phyloP scores from a whole-genome alignment of 2,797 vertebrate species.

The Helicolenus hilgendorfi region DNA sequence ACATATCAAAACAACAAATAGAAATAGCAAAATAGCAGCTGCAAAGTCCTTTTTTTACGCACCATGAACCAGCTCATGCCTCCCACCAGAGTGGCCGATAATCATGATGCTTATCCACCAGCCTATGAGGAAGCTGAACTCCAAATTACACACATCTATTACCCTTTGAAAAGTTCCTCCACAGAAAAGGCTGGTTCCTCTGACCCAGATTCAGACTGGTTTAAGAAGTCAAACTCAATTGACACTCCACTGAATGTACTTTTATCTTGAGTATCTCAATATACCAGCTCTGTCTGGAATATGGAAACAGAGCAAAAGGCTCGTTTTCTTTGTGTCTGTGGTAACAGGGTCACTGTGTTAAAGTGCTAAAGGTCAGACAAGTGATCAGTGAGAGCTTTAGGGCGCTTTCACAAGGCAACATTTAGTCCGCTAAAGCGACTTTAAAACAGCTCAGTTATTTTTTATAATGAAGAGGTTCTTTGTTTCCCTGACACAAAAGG shows the following conservation, averaged over 20 bases:
- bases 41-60: neutral
- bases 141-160: constrained; percentile 36
- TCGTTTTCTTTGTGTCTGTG: neutral
- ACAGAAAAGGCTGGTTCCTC: constrained; percentile 12
- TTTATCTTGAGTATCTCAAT: constrained; percentile 26
- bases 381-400: neutral
- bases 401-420: too few species aligned
- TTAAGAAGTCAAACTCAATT: constrained; percentile 2
- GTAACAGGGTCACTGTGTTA: neutral
- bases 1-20: neutral
- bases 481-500: too few species aligned
- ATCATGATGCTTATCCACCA: constrained; percentile 42
- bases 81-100: constrained; percentile 16
- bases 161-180: constrained; percentile 24
- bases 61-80: constrained; percentile 14
- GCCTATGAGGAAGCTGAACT: constrained; percentile 28
- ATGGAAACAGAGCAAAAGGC: neutral
- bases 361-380: neutral
- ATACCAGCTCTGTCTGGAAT: neutral
- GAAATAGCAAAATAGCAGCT: constrained; percentile 2
- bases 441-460: too few species aligned
- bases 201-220: constrained; percentile 60
- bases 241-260: constrained; percentile 2
- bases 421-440: too few species aligned
- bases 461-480: too few species aligned